Evolutionary conservation across 2,797 vertebrate genomes (phyloP).

Genomic region (Mallotus villosus): DNA sequence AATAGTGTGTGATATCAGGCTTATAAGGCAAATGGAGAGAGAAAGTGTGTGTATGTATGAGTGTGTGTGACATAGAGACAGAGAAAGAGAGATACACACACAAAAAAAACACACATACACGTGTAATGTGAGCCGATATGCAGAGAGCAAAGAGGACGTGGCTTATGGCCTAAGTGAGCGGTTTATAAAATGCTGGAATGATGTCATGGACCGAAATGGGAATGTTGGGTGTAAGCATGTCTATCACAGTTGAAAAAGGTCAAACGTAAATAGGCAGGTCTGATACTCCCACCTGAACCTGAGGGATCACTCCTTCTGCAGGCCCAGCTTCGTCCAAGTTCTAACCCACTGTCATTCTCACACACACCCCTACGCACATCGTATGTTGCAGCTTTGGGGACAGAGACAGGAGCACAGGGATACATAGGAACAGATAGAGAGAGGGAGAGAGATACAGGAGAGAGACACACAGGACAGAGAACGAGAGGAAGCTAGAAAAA

Average conservation of each 20-base stretch:
- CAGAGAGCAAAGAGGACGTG: not conserved
- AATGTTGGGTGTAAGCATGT: no score
- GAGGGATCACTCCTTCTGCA: not conserved
- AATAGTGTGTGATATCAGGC: not conserved
- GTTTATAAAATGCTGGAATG: no score
- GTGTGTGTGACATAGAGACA: not conserved
- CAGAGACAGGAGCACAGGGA: not conserved
- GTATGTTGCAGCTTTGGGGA: not conserved
- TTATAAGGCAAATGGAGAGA: not conserved
- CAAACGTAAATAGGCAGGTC: no score
- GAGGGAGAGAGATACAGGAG: not conserved
- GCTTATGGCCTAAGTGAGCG: not conserved
- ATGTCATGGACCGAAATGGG: no score
- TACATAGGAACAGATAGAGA: not conserved
- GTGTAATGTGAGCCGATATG: not conserved
- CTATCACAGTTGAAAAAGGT: no score
- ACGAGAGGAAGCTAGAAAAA: no score
- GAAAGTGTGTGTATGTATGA: conserved; percentile 1
- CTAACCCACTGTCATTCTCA: no score
- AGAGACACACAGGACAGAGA: no score
- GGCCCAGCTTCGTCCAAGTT: no score
- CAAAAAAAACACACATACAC: conserved; percentile 1
- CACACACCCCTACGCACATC: no score
- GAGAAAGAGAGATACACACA: not conserved
- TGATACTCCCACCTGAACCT: no score